Evolutionary conservation across 2,113 vertebrate species (phyloP).

Genomic region (Irena cyanogastra): DNA sequence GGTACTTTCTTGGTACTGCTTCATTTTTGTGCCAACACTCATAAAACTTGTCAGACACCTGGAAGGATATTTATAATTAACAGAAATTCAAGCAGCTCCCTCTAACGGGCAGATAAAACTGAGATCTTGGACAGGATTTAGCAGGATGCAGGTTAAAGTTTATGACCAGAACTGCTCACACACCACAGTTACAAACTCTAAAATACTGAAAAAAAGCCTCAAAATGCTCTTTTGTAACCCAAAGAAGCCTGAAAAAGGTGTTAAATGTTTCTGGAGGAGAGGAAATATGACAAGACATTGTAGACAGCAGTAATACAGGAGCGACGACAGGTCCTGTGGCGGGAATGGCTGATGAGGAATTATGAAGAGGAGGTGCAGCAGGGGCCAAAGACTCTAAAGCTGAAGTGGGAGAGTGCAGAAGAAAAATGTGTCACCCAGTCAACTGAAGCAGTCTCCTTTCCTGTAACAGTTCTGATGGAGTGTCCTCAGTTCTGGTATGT

Average conservation of each 20-base stretch:
- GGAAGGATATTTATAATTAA: background rate
- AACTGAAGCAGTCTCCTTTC: background rate
- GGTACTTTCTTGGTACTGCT: background rate
- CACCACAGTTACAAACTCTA: background rate
- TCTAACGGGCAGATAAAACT: background rate
- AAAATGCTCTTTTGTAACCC: background rate
- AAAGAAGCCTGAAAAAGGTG: background rate
- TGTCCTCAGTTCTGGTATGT: background rate
- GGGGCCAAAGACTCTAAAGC: background rate
- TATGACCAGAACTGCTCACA: background rate
- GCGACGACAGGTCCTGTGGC: fast-evolving
- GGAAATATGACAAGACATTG: background rate
- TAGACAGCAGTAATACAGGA: background rate
- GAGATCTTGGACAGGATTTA: background rate
- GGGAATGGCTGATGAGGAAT: background rate
- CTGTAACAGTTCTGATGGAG: background rate
- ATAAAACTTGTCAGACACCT: background rate
- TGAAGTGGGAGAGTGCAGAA: background rate
- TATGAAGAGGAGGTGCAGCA: background rate
- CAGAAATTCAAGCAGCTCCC: background rate
- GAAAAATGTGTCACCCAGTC: background rate
- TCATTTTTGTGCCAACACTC: background rate
- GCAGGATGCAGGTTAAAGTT: background rate
- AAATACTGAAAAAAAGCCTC: background rate
- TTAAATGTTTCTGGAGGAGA: background rate